Evolutionary conservation across 2,888 invertebrate species (phyloP).

Genomic region (Cantharis nigra): DNA sequence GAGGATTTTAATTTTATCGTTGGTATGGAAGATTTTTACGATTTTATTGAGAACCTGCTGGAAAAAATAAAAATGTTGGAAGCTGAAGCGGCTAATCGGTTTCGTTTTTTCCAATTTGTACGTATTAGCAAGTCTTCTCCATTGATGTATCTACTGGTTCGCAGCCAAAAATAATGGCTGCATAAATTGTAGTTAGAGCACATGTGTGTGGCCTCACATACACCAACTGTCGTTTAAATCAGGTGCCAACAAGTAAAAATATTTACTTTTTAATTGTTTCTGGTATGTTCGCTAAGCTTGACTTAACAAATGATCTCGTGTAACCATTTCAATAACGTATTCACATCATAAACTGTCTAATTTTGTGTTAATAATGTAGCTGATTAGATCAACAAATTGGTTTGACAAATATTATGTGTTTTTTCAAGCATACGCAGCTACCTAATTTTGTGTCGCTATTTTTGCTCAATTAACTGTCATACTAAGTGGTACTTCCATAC

Average conservation of each 20-base stretch:
- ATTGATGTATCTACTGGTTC: conserved; percentile 20
- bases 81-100: neutral
- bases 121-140: neutral
- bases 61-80: neutral
- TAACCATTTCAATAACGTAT: neutral
- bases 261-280: neutral
- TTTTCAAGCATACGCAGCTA: neutral
- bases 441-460: neutral
- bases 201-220: conserved; percentile 24
- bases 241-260: conserved; percentile 16
- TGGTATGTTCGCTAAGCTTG: neutral
- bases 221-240: conserved; percentile 27
- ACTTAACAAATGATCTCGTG: neutral
- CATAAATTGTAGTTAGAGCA: conserved; percentile 21
- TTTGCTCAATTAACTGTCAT: neutral
- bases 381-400: neutral
- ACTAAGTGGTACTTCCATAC: neutral
- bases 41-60: neutral
- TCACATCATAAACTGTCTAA: neutral
- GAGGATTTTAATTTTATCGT: neutral
- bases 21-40: neutral
- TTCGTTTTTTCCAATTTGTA: neutral
- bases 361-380: neutral
- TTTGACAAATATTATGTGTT: neutral
- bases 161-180: conserved; percentile 26